Percentiles rank a stretch among this genome's conserved stretches.
These are phyloP conservation scores for Lamellibrachia luymesi DNA, from an alignment of 1,140 invertebrate species.

Conservation along the genomic window DNA sequence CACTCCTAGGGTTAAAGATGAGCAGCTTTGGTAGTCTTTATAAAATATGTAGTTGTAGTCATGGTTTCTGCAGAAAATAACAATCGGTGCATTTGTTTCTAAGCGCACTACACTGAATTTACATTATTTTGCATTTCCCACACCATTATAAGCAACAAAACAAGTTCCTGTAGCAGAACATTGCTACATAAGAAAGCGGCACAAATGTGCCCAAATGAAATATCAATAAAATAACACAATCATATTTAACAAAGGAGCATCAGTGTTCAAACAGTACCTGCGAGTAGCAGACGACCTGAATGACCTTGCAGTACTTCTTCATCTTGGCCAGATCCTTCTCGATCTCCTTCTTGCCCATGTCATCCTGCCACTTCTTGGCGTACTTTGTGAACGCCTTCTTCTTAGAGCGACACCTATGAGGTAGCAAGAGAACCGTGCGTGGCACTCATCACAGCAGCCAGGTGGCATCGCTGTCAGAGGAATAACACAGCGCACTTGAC, in stretches of 20 bases:
- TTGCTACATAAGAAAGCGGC: no score
- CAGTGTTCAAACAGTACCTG: constrained; percentile 67
- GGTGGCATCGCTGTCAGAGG: background rate
- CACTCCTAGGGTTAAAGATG: no score
- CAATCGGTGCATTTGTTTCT: no score
- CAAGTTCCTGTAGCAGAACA: no score
- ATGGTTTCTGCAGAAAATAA: no score
- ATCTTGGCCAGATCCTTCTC: constrained; percentile 96
- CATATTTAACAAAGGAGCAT: background rate
- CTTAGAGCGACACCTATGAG: constrained; percentile 94
- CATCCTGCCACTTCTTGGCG: constrained; percentile 98
- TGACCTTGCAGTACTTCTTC: constrained; percentile 95
- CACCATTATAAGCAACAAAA: no score
- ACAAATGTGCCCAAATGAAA: no score
- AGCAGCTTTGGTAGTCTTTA: no score
- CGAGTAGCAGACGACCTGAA: constrained; percentile 95
- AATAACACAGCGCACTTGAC: background rate
- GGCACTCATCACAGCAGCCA: constrained; percentile 15
- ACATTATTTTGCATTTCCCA: no score
- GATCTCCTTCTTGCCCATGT: constrained; percentile 92
- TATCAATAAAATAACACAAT: no score
- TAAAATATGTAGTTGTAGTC: no score
- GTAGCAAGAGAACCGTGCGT: constrained; percentile 2
- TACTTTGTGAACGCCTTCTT: constrained; percentile 99
- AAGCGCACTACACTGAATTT: no score